Evolutionary conservation across 1,140 invertebrate species (phyloP).

Genomic region (Polyergus mexicanus): DNA sequence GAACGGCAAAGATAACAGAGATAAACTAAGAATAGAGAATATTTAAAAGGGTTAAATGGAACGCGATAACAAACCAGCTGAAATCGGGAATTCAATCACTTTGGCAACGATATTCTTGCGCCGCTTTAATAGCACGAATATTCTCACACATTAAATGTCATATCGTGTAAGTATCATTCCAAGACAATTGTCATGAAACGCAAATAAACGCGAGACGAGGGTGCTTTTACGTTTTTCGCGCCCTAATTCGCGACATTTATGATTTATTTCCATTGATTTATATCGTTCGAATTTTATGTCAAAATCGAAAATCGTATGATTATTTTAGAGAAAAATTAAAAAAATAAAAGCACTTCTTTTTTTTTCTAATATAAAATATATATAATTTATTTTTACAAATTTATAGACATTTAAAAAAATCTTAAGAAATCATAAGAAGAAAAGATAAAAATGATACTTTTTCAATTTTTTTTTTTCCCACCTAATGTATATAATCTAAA

Average conservation of each 20-base stretch:
- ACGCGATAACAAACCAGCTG: conserved; percentile 62
- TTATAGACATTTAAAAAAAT: not conserved
- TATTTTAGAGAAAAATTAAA: not conserved
- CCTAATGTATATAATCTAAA: not conserved
- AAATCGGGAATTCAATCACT: conserved; percentile 45
- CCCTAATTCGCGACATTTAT: not conserved
- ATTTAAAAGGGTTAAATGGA: conserved; percentile 76
- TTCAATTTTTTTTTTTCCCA: not conserved
- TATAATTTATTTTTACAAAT: not conserved
- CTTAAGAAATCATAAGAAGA: too few species aligned
- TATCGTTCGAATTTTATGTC: not conserved
- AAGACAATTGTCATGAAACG: conserved; percentile 6
- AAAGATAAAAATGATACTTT: too few species aligned
- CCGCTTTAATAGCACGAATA: not conserved
- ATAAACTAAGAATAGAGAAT: conserved; percentile 80
- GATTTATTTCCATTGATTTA: not conserved
- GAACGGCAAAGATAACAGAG: conserved; percentile 78
- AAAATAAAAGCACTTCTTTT: not conserved
- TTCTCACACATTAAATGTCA: not conserved
- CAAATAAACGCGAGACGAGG: not conserved
- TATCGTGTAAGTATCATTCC: conserved; percentile 16
- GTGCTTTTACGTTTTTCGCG: not conserved
- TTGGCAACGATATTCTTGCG: conserved; percentile 1
- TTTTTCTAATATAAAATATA: not conserved
- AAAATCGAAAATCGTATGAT: not conserved